These are phyloP conservation scores for Pomacea maculata DNA, from an alignment of 1,140 invertebrate species.

Conservation along the genomic window DNA sequence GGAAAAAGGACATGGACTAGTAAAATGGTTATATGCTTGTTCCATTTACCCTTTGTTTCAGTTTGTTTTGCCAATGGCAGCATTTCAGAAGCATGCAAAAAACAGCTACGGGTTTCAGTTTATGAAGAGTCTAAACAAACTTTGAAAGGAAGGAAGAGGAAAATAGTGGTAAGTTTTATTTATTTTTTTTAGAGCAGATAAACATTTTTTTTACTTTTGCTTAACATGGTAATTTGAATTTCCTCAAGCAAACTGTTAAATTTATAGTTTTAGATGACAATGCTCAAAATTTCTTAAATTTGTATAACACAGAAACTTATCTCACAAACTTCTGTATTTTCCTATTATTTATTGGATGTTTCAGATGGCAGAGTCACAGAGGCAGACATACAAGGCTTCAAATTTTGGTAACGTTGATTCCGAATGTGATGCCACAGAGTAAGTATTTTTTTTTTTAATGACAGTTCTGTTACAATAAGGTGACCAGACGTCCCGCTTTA, in stretches of 20 bases:
- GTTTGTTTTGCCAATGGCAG: conserved; percentile 3
- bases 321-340: too few species aligned
- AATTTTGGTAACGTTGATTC: too few species aligned
- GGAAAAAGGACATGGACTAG: not conserved
- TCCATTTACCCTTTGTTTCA: not conserved
- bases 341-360: not conserved
- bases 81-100: not conserved
- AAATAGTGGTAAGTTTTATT: too few species aligned
- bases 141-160: too few species aligned
- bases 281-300: too few species aligned
- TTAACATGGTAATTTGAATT: too few species aligned
- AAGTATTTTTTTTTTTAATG: not conserved
- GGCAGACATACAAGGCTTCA: not conserved
- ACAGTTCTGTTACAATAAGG: not conserved
- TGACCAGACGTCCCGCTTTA: too few species aligned
- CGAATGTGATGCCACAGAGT: not conserved
- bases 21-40: not conserved
- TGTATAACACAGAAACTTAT: too few species aligned
- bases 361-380: not conserved
- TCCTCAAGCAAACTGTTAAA: too few species aligned
- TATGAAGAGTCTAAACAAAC: not conserved
- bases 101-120: not conserved
- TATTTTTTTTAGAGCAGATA: too few species aligned
- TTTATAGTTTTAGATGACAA: too few species aligned
- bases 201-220: too few species aligned